phyloP scores from a whole-genome alignment of 2,888 invertebrate species.

The Netelia virgata region DNA sequence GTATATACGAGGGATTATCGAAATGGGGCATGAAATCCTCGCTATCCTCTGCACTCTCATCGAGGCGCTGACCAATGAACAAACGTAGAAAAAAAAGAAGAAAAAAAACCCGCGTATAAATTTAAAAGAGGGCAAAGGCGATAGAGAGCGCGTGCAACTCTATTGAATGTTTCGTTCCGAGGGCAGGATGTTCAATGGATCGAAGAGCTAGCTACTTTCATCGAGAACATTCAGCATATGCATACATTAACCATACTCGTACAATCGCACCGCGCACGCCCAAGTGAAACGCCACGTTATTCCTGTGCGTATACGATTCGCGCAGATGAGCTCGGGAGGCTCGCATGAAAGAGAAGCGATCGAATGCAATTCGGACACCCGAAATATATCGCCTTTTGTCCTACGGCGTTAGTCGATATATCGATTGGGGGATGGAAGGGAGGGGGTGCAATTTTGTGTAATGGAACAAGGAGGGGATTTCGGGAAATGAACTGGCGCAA shows the following conservation, averaged over 20 bases:
- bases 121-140: slow-evolving; percentile 38
- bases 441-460: slow-evolving; percentile 74
- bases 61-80: slow-evolving; percentile 32
- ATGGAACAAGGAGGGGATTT: slow-evolving; percentile 71
- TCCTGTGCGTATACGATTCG: slow-evolving; percentile 19
- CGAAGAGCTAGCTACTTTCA: slow-evolving; percentile 66
- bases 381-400: slow-evolving; percentile 65
- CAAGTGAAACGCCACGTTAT: not conserved
- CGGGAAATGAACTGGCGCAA: slow-evolving; percentile 65
- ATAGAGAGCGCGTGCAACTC: slow-evolving; percentile 40
- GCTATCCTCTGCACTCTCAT: slow-evolving; percentile 44
- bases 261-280: not conserved
- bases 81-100: slow-evolving; percentile 33
- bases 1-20: slow-evolving; percentile 9
- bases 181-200: slow-evolving; percentile 63
- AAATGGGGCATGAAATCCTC: slow-evolving; percentile 40
- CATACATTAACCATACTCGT: slow-evolving; percentile 19
- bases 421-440: slow-evolving; percentile 61
- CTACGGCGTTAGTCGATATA: slow-evolving; percentile 59
- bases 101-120: slow-evolving; percentile 40
- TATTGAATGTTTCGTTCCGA: slow-evolving; percentile 50
- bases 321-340: slow-evolving; percentile 28
- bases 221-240: slow-evolving; percentile 33
- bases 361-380: slow-evolving; percentile 58
- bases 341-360: slow-evolving; percentile 47